Conservation (phyloP, 2,888 invertebrate species). For the Himalopsyche tibetana region DNA sequence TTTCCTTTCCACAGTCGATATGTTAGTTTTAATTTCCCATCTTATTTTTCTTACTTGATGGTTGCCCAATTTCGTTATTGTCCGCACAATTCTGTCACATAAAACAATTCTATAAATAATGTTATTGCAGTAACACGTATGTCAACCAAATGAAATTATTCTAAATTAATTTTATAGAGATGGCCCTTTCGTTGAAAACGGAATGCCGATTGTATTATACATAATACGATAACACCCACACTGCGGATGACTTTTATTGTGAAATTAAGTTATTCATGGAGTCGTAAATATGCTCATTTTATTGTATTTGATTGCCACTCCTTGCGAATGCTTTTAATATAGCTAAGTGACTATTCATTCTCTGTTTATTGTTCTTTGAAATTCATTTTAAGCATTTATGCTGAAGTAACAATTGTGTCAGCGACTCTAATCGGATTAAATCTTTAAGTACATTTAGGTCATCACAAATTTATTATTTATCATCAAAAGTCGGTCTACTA, state of each 20-base stretch:
- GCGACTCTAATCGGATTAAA: not conserved
- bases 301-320: constrained; percentile 26
- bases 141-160: not conserved
- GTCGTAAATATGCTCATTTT: constrained; percentile 26
- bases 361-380: not conserved
- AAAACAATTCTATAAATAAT: not conserved
- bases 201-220: not conserved
- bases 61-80: too few species aligned
- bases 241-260: constrained; percentile 34
- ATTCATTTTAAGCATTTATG: not conserved
- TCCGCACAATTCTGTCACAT: too few species aligned
- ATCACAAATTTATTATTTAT: too few species aligned
- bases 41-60: too few species aligned
- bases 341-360: constrained; percentile 17
- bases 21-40: too few species aligned
- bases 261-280: constrained; percentile 15
- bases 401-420: not conserved
- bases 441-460: not conserved
- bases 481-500: too few species aligned
- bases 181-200: not conserved
- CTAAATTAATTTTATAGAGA: not conserved
- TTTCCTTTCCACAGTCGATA: too few species aligned
- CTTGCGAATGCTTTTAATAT: constrained; percentile 18
- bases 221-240: constrained; percentile 18
- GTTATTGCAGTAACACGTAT: not conserved